Percentiles rank a stretch among this genome's conserved stretches.
phyloP scores from a whole-genome alignment of 2,888 invertebrate genomes.

The Sphaeridia pumilis region DNA sequence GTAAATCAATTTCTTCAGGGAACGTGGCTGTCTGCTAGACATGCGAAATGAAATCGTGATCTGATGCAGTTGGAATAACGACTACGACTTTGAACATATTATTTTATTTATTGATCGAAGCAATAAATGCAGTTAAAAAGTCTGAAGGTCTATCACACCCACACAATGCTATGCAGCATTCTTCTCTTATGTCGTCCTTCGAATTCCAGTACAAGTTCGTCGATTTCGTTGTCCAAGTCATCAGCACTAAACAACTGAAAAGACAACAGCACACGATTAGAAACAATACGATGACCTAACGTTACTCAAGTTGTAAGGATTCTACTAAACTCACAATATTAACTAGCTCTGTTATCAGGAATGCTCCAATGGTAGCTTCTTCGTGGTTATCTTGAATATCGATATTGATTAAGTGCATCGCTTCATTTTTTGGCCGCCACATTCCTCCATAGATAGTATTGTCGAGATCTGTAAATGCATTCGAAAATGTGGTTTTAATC shows the following conservation, averaged over 20 bases:
- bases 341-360: slow-evolving; percentile 91
- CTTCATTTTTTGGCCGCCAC: slow-evolving; percentile 49
- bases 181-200: slow-evolving; percentile 70
- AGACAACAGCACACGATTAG: not conserved
- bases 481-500: no score
- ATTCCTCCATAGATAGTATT: slow-evolving; percentile 58
- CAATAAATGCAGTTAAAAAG: no score
- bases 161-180: slow-evolving; percentile 85
- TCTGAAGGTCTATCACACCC: slow-evolving; percentile 49
- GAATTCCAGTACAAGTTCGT: slow-evolving; percentile 87
- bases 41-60: no score
- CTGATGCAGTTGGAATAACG: no score
- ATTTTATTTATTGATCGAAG: no score
- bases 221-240: slow-evolving; percentile 94
- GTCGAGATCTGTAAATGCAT: slow-evolving; percentile 56
- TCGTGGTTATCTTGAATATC: slow-evolving; percentile 99
- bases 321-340: slow-evolving; percentile 59
- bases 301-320: no score
- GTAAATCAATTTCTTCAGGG: no score
- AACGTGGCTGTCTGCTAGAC: no score
- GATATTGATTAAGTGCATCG: slow-evolving; percentile 93
- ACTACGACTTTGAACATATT: no score
- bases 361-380: slow-evolving; percentile 97
- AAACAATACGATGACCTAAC: no score
- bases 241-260: slow-evolving; percentile 68